A percentile compares a stretch with the other conserved stretches of the same genome.
Conservation (phyloP, 2,888 invertebrate species). For the Phoenoteleia sp. region DNA sequence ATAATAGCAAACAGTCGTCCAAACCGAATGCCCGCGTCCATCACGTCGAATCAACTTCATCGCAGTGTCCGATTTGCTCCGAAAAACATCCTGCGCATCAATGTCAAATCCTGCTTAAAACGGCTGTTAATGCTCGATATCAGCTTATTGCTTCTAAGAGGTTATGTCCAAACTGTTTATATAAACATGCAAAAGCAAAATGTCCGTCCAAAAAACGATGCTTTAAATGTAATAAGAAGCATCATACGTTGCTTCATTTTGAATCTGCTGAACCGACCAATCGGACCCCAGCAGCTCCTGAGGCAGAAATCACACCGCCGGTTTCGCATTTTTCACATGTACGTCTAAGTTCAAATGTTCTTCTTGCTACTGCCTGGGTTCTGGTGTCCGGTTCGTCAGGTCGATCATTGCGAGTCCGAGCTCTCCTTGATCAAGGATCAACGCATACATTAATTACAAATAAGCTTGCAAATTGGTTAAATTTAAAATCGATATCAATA, state of each 20-base stretch:
- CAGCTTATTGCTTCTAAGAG: background rate
- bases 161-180: slow-evolving; percentile 23
- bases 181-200: background rate
- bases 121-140: background rate
- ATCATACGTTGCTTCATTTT: slow-evolving; percentile 35
- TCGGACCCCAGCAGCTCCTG: background rate
- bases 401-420: slow-evolving; percentile 2
- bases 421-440: slow-evolving; percentile 22
- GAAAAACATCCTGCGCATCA: background rate
- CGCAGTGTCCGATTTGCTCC: slow-evolving; percentile 23
- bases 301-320: no score
- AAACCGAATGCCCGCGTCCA: slow-evolving; percentile 5
- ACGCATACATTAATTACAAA: slow-evolving; percentile 18
- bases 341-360: background rate
- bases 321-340: background rate
- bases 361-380: slow-evolving; percentile 33
- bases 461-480: background rate
- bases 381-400: background rate
- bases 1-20: background rate
- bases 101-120: background rate
- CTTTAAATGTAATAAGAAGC: slow-evolving; percentile 8
- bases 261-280: background rate
- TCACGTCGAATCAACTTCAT: background rate
- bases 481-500: background rate
- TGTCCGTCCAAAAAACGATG: slow-evolving; percentile 4